phyloP scores from a whole-genome alignment of 2,113 vertebrate genomes.

The Reinhardtius hippoglossoides region DNA sequence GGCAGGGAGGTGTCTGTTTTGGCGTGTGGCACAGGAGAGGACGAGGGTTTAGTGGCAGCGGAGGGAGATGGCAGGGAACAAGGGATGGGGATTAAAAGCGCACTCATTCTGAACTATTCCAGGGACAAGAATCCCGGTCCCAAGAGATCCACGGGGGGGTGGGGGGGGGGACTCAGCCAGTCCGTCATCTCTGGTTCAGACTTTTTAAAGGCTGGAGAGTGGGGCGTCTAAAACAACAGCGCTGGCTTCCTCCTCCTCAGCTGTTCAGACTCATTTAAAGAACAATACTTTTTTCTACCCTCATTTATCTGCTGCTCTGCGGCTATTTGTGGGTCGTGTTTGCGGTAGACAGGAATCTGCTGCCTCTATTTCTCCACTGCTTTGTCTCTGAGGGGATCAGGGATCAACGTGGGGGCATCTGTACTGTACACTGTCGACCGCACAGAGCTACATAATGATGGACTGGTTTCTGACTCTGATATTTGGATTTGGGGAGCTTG shows the following conservation, averaged over 20 bases:
- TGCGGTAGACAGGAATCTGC: constrained; percentile 65
- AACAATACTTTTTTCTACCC: constrained; percentile 74
- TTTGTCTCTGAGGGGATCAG: constrained; percentile 68
- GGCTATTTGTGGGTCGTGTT: constrained; percentile 74
- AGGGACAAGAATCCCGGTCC: constrained; percentile 80
- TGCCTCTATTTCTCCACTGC: constrained; percentile 54
- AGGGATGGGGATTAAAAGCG: constrained; percentile 82
- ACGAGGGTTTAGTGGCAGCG: constrained; percentile 10
- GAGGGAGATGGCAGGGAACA: constrained; percentile 69
- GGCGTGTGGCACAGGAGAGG: constrained; percentile 7
- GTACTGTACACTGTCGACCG: background rate
- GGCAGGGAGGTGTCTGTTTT: constrained; percentile 50
- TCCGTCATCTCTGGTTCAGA: constrained; percentile 69
- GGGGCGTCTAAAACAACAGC: constrained; percentile 69
- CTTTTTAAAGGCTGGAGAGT: constrained; percentile 74
- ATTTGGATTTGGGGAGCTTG: background rate
- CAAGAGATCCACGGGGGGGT: constrained; percentile 54
- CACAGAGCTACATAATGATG: background rate
- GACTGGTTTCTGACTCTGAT: background rate
- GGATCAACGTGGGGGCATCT: constrained; percentile 24
- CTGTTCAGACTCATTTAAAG: constrained; percentile 77
- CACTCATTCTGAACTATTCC: constrained; percentile 85
- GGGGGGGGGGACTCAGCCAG: constrained; percentile 44
- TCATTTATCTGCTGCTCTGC: constrained; percentile 66
- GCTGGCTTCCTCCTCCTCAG: constrained; percentile 68